Evolutionary conservation across 2,797 vertebrate species (phyloP).

Genomic region (Enteromius treurensis): DNA sequence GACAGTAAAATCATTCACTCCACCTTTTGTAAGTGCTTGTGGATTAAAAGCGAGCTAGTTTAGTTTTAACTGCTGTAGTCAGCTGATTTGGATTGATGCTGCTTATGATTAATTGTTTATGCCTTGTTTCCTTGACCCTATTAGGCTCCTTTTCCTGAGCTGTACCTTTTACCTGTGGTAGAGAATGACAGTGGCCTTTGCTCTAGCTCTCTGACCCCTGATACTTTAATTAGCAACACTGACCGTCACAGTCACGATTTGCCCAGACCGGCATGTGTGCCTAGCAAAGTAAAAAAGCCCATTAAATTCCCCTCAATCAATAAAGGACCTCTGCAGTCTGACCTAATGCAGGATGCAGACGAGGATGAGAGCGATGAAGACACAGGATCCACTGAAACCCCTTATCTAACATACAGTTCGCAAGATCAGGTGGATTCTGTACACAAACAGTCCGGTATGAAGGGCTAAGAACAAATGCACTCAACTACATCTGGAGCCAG

Average conservation of each 20-base stretch:
- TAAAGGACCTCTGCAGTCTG: slow-evolving; percentile 68
- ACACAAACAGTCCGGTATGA: slow-evolving; percentile 65
- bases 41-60: background rate
- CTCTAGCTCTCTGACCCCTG: slow-evolving; percentile 74
- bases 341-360: slow-evolving; percentile 62
- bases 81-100: background rate
- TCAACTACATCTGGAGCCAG: background rate
- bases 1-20: slow-evolving; percentile 89
- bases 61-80: background rate
- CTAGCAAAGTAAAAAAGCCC: slow-evolving; percentile 70
- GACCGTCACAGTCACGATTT: slow-evolving; percentile 67
- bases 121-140: background rate
- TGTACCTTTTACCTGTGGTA: slow-evolving; percentile 84
- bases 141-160: slow-evolving; percentile 89
- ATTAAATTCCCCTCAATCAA: slow-evolving; percentile 74
- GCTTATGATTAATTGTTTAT: background rate
- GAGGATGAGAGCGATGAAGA: slow-evolving; percentile 68
- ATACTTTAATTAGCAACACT: slow-evolving; percentile 71
- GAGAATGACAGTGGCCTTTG: slow-evolving; percentile 76
- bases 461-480: background rate
- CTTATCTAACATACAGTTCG: slow-evolving; percentile 41
- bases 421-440: slow-evolving; percentile 50
- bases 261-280: slow-evolving; percentile 65
- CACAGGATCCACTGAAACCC: slow-evolving; percentile 53
- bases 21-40: slow-evolving; percentile 86